Percentiles rank a stretch among this genome's conserved stretches.
These are phyloP conservation scores for Apus apus DNA, from an alignment of 2,113 vertebrate genomes.

Conservation along the genomic window DNA sequence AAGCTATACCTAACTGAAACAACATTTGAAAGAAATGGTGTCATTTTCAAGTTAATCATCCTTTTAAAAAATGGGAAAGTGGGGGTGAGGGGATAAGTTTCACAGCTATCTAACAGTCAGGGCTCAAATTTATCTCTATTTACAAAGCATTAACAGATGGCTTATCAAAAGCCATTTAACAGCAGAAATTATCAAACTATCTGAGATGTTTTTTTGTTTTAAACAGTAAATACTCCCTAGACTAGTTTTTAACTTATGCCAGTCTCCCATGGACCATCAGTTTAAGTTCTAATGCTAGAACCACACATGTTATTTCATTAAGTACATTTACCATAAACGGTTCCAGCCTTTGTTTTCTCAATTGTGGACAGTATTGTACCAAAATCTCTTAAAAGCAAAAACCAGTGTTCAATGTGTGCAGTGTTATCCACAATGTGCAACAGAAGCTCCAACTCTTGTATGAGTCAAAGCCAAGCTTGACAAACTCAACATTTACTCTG, in stretches of 20 bases:
- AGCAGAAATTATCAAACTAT: constrained; percentile 39
- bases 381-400: constrained; percentile 3
- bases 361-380: not conserved
- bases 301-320: not conserved
- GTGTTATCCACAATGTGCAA: not conserved
- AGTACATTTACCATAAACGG: not conserved
- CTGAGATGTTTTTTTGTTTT: not conserved
- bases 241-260: constrained; percentile 40
- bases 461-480: not conserved
- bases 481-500: not conserved
- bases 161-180: constrained; percentile 55
- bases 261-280: constrained; percentile 44
- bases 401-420: not conserved
- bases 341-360: constrained; percentile 30
- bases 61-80: not conserved
- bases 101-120: constrained; percentile 17
- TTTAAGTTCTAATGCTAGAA: constrained; percentile 29
- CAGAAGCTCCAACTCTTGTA: not conserved
- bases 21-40: constrained; percentile 10
- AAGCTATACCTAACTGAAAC: not conserved
- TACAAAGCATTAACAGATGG: constrained; percentile 42
- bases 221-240: constrained; percentile 31
- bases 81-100: not conserved
- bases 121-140: constrained; percentile 40
- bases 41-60: constrained; percentile 19